Evolutionary conservation across 64 coral and sea anemone genomes (phyloP), one percentile per base, ranked within the genome.

Genomic region (Montipora cactus): DNA sequence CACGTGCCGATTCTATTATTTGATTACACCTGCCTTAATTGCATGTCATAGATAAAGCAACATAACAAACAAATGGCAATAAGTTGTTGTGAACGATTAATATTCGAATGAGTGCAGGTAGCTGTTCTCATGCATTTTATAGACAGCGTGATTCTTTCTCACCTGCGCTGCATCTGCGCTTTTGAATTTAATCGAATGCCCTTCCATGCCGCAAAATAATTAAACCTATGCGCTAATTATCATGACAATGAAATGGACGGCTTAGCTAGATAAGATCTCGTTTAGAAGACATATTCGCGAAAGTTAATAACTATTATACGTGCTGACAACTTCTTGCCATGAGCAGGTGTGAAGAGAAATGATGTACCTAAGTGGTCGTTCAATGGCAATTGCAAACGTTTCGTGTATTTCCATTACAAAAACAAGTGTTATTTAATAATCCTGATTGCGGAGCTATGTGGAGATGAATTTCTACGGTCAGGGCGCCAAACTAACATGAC

Each of bases 251-350:
- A 9, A 47, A 71, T 70, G 71, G 46, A 67, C 66, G 62, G 82
- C 82, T 49, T 67, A 83, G 67, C 23, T 2, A 68, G 82, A 86
- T 86, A 71, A 86, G 15, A 86, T 86, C 64, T 86, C 20, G 82
- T 46, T 19, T 14, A 8, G 44, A 49, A 22, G 68, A 2, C 13
- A 13, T n/a, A 21, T 49, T 49, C 16, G 9, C 37, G 11, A 67
- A 18, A 57, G 53, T 11, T 8, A 57, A 6, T 11, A 49, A 64
- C 46, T 71, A 86, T 86, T 71, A 22, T 50, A 16, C 80, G 47
- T 25, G 51, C 19, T 3, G 13, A 13, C 4, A 67, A 11, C 9
- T 64, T 5, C 68, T 21, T 21, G 37, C 37, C 37, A 7, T 23
- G 21, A 5, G 7, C 82, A 86, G 82, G 82, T 86, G 82, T 12